These are phyloP conservation scores for Callimorpha dominula DNA, from an alignment of 2,888 invertebrate species.

Conservation along the genomic window DNA sequence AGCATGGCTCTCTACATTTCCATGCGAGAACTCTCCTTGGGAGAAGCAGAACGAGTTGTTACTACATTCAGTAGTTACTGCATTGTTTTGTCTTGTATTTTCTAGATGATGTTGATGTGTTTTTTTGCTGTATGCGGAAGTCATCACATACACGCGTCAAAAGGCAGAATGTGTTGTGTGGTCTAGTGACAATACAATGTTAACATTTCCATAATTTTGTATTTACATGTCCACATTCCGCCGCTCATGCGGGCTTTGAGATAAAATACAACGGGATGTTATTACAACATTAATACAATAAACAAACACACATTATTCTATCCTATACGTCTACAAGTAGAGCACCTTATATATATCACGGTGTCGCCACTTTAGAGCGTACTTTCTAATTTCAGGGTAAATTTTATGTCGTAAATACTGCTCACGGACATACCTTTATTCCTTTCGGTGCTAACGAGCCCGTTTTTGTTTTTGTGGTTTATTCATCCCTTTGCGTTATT, in stretches of 20 bases:
- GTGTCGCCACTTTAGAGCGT: background rate
- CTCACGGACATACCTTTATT: background rate
- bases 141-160: too few relatives aligned
- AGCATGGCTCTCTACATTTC: too few relatives aligned
- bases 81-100: too few relatives aligned
- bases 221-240: background rate
- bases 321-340: background rate
- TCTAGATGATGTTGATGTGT: too few relatives aligned
- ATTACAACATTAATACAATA: constrained; percentile 6
- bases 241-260: constrained; percentile 10
- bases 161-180: too few relatives aligned
- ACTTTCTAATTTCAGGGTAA: background rate
- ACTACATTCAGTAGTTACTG: too few relatives aligned
- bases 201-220: background rate
- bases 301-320: background rate
- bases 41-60: too few relatives aligned
- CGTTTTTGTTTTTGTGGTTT: too few relatives aligned
- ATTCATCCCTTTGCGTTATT: too few relatives aligned
- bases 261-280: constrained; percentile 6
- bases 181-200: background rate
- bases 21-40: too few relatives aligned
- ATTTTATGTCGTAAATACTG: too few relatives aligned
- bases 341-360: background rate
- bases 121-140: too few relatives aligned
- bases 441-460: background rate